Evolutionary conservation across 2,888 invertebrate genomes (phyloP).

Genomic region (Lottia gigantea): DNA sequence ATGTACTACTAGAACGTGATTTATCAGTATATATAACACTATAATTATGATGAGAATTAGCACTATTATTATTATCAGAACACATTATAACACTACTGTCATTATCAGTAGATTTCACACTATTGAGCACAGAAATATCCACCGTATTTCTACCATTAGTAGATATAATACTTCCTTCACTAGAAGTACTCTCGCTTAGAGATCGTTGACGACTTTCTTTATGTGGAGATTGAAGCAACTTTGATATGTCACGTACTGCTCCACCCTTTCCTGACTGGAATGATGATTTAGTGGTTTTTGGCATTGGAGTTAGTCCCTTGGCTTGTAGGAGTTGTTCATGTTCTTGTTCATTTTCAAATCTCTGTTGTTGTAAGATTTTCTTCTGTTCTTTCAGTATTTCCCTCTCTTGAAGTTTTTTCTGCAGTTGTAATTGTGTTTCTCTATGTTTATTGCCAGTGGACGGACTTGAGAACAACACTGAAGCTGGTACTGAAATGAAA

Average conservation of each 20-base stretch:
- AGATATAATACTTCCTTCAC: neutral
- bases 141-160: constrained; percentile 1
- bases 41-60: constrained; percentile 4
- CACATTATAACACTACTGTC: neutral
- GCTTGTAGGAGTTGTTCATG: constrained; percentile 27
- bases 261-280: constrained; percentile 13
- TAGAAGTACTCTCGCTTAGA: neutral
- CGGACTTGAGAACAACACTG: constrained; percentile 26
- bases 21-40: neutral
- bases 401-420: constrained; percentile 79
- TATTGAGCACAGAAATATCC: constrained; percentile 8
- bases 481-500: constrained; percentile 27
- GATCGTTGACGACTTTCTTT: neutral
- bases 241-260: constrained; percentile 29
- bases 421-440: constrained; percentile 75
- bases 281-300: constrained; percentile 4
- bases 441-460: constrained; percentile 69
- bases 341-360: constrained; percentile 33
- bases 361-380: constrained; percentile 71
- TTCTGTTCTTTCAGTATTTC: constrained; percentile 75
- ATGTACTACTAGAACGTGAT: constrained; percentile 1
- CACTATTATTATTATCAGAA: neutral
- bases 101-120: neutral
- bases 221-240: constrained; percentile 29
- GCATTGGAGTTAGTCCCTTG: constrained; percentile 16